A percentile compares a stretch with the other conserved stretches of the same genome.
Conservation (phyloP, 2,113 vertebrate species). For the Neogale vison region DNA sequence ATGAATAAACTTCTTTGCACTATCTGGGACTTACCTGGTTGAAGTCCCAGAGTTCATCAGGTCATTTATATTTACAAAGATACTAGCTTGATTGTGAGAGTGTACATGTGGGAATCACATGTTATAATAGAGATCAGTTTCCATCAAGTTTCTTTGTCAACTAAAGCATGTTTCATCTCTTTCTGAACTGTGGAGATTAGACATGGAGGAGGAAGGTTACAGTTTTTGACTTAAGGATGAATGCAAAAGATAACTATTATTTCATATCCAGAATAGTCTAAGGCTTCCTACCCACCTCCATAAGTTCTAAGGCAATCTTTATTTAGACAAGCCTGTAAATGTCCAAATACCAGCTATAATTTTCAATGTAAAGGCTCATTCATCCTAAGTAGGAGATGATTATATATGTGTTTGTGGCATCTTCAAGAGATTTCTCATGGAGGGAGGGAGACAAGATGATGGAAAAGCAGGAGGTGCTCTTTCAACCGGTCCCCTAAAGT, state of each 20-base stretch:
- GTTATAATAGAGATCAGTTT: neutral
- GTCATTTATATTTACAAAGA: neutral
- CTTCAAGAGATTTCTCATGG: neutral
- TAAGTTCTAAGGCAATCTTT: neutral
- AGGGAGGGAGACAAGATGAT: too few relatives aligned
- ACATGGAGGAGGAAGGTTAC: fast-evolving
- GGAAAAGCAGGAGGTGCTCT: too few relatives aligned
- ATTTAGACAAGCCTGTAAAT: neutral
- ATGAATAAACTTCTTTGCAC: neutral
- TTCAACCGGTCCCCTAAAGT: too few relatives aligned
- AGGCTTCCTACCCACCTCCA: neutral
- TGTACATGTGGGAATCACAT: neutral
- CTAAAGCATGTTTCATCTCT: neutral
- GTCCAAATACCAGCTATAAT: neutral
- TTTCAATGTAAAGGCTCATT: neutral
- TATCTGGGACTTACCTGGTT: slow-evolving; percentile 37
- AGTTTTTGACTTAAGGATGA: neutral
- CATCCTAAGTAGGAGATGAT: neutral
- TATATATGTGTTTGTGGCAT: neutral
- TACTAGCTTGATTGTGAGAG: neutral
- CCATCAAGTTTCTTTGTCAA: neutral
- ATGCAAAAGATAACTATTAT: neutral
- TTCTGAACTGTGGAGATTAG: neutral
- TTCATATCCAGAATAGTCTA: neutral
- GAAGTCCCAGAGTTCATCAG: slow-evolving; percentile 39